phyloP scores from a whole-genome alignment of 2,113 vertebrate species.

The Aptenodytes patagonicus region DNA sequence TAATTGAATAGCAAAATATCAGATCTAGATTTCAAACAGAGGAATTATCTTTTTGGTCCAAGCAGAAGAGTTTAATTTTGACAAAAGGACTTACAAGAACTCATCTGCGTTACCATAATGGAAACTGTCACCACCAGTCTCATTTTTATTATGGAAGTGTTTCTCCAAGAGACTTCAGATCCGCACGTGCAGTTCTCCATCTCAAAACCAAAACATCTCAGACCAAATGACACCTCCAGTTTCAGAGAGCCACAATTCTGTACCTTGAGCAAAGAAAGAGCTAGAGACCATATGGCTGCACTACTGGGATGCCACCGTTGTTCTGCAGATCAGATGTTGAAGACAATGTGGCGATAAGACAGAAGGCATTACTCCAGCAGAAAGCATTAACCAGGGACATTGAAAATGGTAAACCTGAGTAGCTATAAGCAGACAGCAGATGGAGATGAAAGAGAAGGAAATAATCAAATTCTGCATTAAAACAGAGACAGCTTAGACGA shows the following conservation, averaged over 20 bases:
- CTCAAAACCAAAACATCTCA: background rate
- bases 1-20: background rate
- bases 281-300: background rate
- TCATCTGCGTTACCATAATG: background rate
- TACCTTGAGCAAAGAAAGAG: background rate
- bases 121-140: background rate
- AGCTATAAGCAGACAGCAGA: background rate
- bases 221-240: background rate
- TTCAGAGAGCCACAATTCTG: background rate
- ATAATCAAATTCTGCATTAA: background rate
- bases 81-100: background rate
- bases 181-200: background rate
- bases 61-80: conserved; percentile 1
- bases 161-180: background rate
- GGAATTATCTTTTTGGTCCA: background rate
- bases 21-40: background rate
- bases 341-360: background rate
- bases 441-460: background rate
- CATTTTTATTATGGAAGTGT: background rate
- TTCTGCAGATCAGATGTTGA: background rate
- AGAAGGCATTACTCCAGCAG: background rate
- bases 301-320: background rate
- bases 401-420: background rate
- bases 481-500: background rate
- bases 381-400: background rate